These are phyloP conservation scores for Ailurus styani DNA, from an alignment of 2,113 vertebrate genomes.

Conservation along the genomic window DNA sequence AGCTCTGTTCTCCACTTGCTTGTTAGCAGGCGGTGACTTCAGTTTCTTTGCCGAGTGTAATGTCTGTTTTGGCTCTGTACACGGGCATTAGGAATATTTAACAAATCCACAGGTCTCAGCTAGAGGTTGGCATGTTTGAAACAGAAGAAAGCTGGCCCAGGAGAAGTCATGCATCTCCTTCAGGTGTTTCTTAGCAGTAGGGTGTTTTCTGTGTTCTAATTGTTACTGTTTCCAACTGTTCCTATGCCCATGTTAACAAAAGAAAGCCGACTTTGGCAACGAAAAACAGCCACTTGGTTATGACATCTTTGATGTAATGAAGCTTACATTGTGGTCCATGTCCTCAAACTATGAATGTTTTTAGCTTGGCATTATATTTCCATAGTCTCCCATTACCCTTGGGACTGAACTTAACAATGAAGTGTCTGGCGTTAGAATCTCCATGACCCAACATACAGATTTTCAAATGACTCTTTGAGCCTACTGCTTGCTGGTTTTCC, in stretches of 20 bases:
- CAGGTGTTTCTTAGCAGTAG: not conserved
- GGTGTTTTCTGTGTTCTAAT: not conserved
- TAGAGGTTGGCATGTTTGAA: not conserved
- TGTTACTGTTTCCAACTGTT: not conserved
- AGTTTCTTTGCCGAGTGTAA: not conserved
- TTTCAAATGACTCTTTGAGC: not conserved
- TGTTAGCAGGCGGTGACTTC: not conserved
- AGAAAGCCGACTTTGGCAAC: not conserved
- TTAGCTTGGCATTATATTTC: not conserved
- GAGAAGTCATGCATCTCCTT: not conserved
- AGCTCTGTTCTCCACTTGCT: not conserved
- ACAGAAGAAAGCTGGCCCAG: not conserved
- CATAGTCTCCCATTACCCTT: not conserved
- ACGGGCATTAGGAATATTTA: not conserved
- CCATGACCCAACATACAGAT: not conserved
- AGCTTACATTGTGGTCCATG: not conserved
- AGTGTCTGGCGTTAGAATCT: not conserved
- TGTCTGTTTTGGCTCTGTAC: not conserved
- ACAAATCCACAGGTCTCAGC: not conserved
- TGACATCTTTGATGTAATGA: not conserved
- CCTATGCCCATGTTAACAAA: not conserved
- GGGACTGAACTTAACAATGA: not conserved
- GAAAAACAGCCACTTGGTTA: not conserved
- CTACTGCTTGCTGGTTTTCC: not conserved
- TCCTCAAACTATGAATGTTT: not conserved